Base-by-base conservation (phyloP, 2,888 invertebrate species). In the Pollenia griseotomentosa region DNA sequence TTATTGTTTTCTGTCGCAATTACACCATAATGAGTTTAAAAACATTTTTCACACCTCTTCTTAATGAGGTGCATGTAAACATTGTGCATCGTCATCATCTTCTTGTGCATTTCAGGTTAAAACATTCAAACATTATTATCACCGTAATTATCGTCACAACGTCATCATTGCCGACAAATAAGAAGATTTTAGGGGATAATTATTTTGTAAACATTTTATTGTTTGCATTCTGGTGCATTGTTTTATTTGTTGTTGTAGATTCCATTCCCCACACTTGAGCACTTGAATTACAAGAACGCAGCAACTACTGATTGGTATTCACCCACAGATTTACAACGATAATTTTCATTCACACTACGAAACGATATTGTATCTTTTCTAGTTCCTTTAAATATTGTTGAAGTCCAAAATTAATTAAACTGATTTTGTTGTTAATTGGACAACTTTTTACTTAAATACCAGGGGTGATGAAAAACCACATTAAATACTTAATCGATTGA, bases 1-100 rank as follows among this genome's bases (percentile, higher is more conserved):
- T 94, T 94, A 89, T 87, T 90, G 90, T 92, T 91, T 85, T 90
- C 90, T 16, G 93, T 92, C 78, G 93, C 91, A 10, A 93, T 90
- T 82, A 93, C 91, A 90, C 89, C 92, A 90, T 92, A 92, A 90
- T 92, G 90, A 90, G 88, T 90, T 92, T 89, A 90, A 55, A 90
- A 88, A 87, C 86, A 88, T 89, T 91, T 92, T 92, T 91, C 90
- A 90, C 92, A 92, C 91, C 91, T 91, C 57, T 70, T 74, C 83
- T 86, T 88, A 88, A 89, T 68, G 78, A 11, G 55, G 46, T 51
- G 16, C 16, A 33, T 53, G 63, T 83, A 88, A 89, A 89, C 71
- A 78, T 40, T 75, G 57, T 42, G 42, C n/a, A 19, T 70, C 33
- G 40, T 61, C 40, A 57, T 57, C 40, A 44, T 73, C 33, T 33